Base-by-base conservation (phyloP, 1,140 invertebrate genomes). In the Scaptomyza montana region DNA sequence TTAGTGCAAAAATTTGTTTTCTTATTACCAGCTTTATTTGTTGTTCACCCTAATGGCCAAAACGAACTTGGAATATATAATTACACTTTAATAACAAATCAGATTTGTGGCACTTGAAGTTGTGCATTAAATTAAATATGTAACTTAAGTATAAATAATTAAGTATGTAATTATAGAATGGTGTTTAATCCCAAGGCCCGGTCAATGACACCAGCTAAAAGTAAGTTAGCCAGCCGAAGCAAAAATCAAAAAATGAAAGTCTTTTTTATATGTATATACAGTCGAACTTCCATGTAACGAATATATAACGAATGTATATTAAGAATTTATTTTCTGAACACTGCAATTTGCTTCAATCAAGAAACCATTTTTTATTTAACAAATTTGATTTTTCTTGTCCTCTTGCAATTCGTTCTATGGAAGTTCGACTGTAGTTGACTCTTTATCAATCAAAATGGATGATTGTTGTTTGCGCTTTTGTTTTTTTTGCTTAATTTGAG, bases 61-160 rank as follows among this genome's bases (percentile, higher is more conserved):
- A 65, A 66, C 61, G 21, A 67, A 64, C 71, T 75, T 78, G 45
- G 60, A 57, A 78, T 84, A 84, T 71, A 39, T 75, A 82, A 82
- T 82, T 79, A 63, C 21, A 47, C 49, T 67, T 80, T 80, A 71
- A 76, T 80, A 80, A 72, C 67, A 49, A 68, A 51, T 33, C 62
- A 56, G 78, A 72, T 72, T 71, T 63, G 59, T 63, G 56, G 43
- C 39, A 70, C 60, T 61, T 69, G 43, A 61, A 59, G 7, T 33
- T 78, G 60, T 53, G 28, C 36, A 67, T 78, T 53, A 50, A 63
- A 64, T 50, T 67, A 65, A 61, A 70, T 77, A 70, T 74, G 61
- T 62, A 51, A 16, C 16, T 16, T 16, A 16, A 62, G 47, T 62
- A 16, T 33, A 53, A 41, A 41, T 43, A n/a, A 43, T 47, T 46